Conservation (phyloP, 2,113 vertebrate genomes). For the Entosphenus tridentatus region DNA sequence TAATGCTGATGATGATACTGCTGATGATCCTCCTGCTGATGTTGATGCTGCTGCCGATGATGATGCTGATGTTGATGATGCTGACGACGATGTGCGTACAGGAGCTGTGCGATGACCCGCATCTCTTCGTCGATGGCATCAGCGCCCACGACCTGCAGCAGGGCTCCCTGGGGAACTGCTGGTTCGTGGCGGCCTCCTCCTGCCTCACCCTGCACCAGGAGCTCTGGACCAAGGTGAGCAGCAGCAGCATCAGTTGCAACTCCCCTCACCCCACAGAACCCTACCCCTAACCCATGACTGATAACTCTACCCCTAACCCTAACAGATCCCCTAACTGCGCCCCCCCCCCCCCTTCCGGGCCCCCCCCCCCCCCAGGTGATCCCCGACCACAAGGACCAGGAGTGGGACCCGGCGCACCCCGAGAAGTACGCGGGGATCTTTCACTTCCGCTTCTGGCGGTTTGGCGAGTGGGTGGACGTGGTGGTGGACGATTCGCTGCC, state of each 20-base stretch:
- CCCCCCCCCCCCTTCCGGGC: no score
- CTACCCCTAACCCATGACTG: no score
- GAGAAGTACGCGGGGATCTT: slow-evolving; percentile 34
- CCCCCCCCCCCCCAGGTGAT: slow-evolving; percentile 25
- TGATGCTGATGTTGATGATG: no score
- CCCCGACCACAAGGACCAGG: slow-evolving; percentile 30
- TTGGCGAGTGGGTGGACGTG: slow-evolving; percentile 33
- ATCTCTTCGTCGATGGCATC: slow-evolving; percentile 39
- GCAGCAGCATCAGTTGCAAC: no score
- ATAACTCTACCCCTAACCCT: no score
- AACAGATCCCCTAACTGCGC: no score
- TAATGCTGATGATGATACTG: no score
- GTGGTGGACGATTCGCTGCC: slow-evolving; percentile 41
- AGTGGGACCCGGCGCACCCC: slow-evolving; percentile 30
- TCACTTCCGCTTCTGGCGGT: slow-evolving; percentile 40
- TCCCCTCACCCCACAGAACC: no score
- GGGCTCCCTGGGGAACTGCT: slow-evolving; percentile 47
- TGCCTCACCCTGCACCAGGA: slow-evolving; percentile 33
- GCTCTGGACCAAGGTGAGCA: slow-evolving; percentile 36
- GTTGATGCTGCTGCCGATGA: no score
- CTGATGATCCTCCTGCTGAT: no score
- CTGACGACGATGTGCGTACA: slow-evolving; percentile 10
- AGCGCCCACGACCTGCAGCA: slow-evolving; percentile 43
- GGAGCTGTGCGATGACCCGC: slow-evolving; percentile 37
- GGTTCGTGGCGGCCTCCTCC: slow-evolving; percentile 46